A percentile compares a stretch with the other conserved stretches of the same genome.
Conservation (phyloP, 1,140 invertebrate species). For the Drosophila pandora region DNA sequence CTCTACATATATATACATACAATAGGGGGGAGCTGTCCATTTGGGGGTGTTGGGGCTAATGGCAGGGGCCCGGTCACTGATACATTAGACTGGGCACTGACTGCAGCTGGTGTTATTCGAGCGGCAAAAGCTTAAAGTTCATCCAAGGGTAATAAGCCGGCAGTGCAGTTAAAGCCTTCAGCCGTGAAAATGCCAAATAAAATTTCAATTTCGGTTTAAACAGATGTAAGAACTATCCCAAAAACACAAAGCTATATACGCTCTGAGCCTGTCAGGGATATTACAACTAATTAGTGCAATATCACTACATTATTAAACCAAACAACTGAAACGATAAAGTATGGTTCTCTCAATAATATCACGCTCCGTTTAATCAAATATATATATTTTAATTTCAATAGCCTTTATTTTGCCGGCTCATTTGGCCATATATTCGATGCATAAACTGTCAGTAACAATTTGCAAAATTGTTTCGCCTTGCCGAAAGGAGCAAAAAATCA, state of each 20-base stretch:
- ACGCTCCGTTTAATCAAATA: slow-evolving; percentile 60
- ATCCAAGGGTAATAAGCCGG: slow-evolving; percentile 45
- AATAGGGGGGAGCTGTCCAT: not conserved
- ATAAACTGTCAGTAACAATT: slow-evolving; percentile 80
- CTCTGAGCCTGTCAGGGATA: not conserved
- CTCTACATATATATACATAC: not conserved
- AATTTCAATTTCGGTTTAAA: not conserved
- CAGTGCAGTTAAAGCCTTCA: slow-evolving; percentile 26
- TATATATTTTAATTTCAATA: slow-evolving; percentile 22
- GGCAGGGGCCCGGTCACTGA: slow-evolving; percentile 56
- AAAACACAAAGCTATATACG: not conserved
- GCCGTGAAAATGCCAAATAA: slow-evolving; percentile 1
- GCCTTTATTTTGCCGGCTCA: slow-evolving; percentile 13
- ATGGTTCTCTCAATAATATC: not conserved
- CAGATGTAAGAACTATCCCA: not conserved
- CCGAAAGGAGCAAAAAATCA: slow-evolving; percentile 44
- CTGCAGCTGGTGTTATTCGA: slow-evolving; percentile 57
- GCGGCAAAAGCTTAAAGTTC: slow-evolving; percentile 59
- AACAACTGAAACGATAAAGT: not conserved
- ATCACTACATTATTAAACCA: not conserved
- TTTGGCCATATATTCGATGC: slow-evolving; percentile 17
- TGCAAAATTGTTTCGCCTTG: slow-evolving; percentile 62
- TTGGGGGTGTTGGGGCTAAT: slow-evolving; percentile 60
- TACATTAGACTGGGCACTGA: slow-evolving; percentile 56
- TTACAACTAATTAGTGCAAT: not conserved